phyloP scores from a whole-genome alignment of 2,113 vertebrate species.

The Chaenogobius annularis region DNA sequence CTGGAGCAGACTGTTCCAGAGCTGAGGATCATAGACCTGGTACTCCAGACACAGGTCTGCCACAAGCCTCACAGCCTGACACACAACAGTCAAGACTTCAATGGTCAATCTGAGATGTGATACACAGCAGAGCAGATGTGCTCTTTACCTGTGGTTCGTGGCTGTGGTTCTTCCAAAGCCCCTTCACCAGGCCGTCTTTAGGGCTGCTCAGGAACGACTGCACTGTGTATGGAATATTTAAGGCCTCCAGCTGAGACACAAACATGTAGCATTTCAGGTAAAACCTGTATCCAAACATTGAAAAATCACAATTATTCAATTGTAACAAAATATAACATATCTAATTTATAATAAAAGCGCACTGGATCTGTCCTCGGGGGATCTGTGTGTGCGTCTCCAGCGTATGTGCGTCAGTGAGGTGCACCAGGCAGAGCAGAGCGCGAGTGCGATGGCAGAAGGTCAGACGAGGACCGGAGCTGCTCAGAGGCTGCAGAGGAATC shows the following conservation, averaged over 20 bases:
- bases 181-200: constrained; percentile 96
- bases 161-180: constrained; percentile 96
- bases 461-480: constrained; percentile 76
- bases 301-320: constrained; percentile 11
- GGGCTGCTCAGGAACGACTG: constrained; percentile 89
- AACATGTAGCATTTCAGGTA: constrained; percentile 88
- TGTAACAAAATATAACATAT: not conserved
- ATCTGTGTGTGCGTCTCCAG: constrained; percentile 86
- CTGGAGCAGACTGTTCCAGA: constrained; percentile 92
- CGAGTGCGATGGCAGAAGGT: constrained; percentile 87
- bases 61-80: constrained; percentile 88
- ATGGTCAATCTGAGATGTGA: too few relatives aligned
- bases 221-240: constrained; percentile 92
- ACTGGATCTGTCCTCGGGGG: constrained; percentile 84
- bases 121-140: not conserved
- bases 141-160: constrained; percentile 85
- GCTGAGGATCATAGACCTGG: constrained; percentile 84
- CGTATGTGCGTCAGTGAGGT: constrained; percentile 80
- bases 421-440: constrained; percentile 88
- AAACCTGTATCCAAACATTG: constrained; percentile 69
- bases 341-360: constrained; percentile 39
- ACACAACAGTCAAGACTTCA: not conserved
- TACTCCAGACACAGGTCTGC: constrained; percentile 92
- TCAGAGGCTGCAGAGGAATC: constrained; percentile 76
- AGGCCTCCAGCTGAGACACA: constrained; percentile 87